Conservation (phyloP, 35 echinoderm and acorn worm genomes). For the Apostichopus parvimensis region DNA sequence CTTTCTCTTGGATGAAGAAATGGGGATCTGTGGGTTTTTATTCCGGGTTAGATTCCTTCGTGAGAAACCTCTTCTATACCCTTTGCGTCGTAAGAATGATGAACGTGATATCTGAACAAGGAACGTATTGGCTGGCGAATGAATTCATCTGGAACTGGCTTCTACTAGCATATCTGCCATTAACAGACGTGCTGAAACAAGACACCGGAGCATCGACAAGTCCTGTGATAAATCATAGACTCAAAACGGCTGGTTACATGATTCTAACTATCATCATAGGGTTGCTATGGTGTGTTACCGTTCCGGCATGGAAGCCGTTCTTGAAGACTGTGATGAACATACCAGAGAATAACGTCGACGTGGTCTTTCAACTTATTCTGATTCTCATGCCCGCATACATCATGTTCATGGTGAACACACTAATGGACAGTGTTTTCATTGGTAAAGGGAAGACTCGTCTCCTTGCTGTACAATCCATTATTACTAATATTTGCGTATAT, state of each 20-base stretch:
- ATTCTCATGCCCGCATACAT: constrained; percentile 39
- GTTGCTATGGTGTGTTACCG: constrained; percentile 21
- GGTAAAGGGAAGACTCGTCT: constrained; percentile 41
- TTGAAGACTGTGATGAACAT: constrained; percentile 41
- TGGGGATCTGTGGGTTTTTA: constrained; percentile 38
- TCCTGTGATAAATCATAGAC: constrained; percentile 23
- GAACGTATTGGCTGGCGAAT: constrained; percentile 40
- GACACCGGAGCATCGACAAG: constrained; percentile 33
- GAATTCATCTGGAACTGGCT: constrained; percentile 55
- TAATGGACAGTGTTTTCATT: constrained; percentile 39
- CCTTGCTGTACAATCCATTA: constrained; percentile 20
- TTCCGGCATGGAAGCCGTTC: constrained; percentile 43
- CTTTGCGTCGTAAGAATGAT: constrained; percentile 43
- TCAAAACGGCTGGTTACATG: constrained; percentile 19
- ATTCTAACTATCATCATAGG: background rate
- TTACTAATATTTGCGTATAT: constrained; percentile 22
- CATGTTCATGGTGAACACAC: constrained; percentile 39
- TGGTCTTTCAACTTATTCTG: constrained; percentile 24
- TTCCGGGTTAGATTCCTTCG: constrained; percentile 45
- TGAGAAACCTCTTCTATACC: constrained; percentile 37
- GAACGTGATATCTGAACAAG: constrained; percentile 28
- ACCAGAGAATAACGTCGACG: background rate
- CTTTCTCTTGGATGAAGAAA: constrained; percentile 22
- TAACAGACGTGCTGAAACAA: constrained; percentile 15
- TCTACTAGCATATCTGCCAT: constrained; percentile 9